Conservation (phyloP, 2,797 vertebrate genomes). For the Pteropus rufus region DNA sequence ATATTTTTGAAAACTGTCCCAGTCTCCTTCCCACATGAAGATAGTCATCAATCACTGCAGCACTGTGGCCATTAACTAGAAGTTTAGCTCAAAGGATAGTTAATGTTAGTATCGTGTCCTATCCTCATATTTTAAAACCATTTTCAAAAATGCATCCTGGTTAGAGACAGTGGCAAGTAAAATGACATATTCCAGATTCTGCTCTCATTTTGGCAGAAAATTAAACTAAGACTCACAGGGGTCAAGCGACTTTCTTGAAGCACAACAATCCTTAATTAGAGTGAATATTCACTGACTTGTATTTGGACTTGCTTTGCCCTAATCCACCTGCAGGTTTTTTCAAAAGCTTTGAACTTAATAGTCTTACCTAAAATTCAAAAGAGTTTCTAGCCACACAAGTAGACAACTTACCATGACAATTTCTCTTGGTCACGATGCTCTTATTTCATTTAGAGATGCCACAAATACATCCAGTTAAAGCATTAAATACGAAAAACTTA, state of each 20-base stretch:
- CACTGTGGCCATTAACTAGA: not conserved
- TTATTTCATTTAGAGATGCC: constrained; percentile 75
- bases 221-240: not conserved
- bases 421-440: constrained; percentile 46
- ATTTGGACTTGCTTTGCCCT: not conserved
- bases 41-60: not conserved
- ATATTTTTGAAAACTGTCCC: constrained; percentile 8
- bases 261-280: not conserved
- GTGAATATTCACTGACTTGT: not conserved
- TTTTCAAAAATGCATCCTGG: not conserved
- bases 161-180: constrained; percentile 18
- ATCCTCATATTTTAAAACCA: constrained; percentile 1
- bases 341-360: constrained; percentile 13
- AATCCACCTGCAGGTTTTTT: not conserved
- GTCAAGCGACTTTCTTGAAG: not conserved
- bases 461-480: constrained; percentile 74
- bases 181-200: not conserved
- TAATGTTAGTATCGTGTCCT: not conserved
- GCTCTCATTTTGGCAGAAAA: not conserved
- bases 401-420: not conserved
- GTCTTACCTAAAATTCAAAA: constrained; percentile 56
- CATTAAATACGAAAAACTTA: constrained; percentile 82
- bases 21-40: constrained; percentile 13
- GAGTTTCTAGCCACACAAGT: constrained; percentile 28
- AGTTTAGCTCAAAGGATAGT: constrained; percentile 15